Percentiles rank a stretch among this genome's conserved stretches.
Conservation (phyloP, 2,888 invertebrate species). For the Acleris holmiana region DNA sequence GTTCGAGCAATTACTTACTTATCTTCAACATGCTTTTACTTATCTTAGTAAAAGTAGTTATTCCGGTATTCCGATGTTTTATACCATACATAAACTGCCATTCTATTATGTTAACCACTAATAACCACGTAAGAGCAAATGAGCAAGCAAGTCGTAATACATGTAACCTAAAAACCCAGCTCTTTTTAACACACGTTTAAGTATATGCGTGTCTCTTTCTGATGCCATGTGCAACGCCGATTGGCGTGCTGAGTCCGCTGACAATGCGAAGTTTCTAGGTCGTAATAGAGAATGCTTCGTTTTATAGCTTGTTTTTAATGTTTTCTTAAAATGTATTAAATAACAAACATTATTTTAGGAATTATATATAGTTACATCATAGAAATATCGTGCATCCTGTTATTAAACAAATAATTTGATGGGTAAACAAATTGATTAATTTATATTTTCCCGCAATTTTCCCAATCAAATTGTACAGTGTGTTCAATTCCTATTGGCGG, state of each 20-base stretch:
- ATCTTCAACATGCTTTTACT: not conserved
- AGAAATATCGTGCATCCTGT: not conserved
- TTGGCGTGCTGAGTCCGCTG: conserved; percentile 55
- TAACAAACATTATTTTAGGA: not conserved
- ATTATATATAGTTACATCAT: not conserved
- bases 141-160: conserved; percentile 17
- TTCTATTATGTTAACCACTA: conserved; percentile 24
- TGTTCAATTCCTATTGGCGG: conserved; percentile 79
- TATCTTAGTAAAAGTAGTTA: conserved; percentile 17
- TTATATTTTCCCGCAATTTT: conserved; percentile 44
- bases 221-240: conserved; percentile 68
- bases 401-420: not conserved
- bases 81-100: not conserved
- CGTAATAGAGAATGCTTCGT: not conserved
- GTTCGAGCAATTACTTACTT: not conserved
- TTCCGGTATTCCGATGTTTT: conserved; percentile 17
- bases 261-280: conserved; percentile 23
- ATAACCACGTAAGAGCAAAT: conserved; percentile 30
- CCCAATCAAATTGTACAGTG: conserved; percentile 59
- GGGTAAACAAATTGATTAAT: not conserved
- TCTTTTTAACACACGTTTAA: conserved; percentile 43
- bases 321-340: not conserved
- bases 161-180: conserved; percentile 50
- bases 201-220: conserved; percentile 58
- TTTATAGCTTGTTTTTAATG: not conserved